Evolutionary conservation across 2,113 vertebrate genomes (phyloP), one percentile per base, ranked within the genome.

Genomic region (Nothoprocta perdicaria): DNA sequence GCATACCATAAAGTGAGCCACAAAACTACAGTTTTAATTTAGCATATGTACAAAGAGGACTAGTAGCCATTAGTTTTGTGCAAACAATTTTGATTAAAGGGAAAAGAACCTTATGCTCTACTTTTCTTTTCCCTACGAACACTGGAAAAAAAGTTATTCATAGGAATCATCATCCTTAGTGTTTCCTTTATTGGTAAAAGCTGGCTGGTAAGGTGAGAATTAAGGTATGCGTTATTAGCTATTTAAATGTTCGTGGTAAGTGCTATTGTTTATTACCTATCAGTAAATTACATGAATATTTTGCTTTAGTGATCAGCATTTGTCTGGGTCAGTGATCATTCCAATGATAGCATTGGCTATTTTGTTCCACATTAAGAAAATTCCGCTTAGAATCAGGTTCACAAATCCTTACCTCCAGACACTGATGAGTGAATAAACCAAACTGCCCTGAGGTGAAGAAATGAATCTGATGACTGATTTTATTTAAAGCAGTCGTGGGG

Each of bases 171-270:
- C 92, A 40, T 91, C 88, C 93, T 89, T 90, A 91, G 86, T 86
- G 83, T 92, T 93, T 93, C 78, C 95, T 95, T 95, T 86, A 92
- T 94, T 95, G 91, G 93, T 94, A 89, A 84, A 86, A 95, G 88
- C 94, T 93, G 94, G 90, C 84, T 95, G 90, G 88, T 88, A 46
- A 94, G 87, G 81, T 93, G 95, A 94, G 87, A 96, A 93, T 94
- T 94, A 95, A 91, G 92, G 91, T 90, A 94, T 96, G 89, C 94
- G 89, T 96, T 96, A 91, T 96, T 97, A 92, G 86, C 91, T 93
- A 89, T 95, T 95, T 96, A 94, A 96, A 91, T 96, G 93, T 95
- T 95, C 89, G 92, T 86, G 92, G 84, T 68, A 46, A 58, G 38
- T 92, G 87, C 87, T 96, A 46, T 94, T 90, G 67, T 95, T 96